These are phyloP conservation scores for Hypothenemus hampei DNA, from an alignment of 1,140 invertebrate genomes.

Conservation along the genomic window DNA sequence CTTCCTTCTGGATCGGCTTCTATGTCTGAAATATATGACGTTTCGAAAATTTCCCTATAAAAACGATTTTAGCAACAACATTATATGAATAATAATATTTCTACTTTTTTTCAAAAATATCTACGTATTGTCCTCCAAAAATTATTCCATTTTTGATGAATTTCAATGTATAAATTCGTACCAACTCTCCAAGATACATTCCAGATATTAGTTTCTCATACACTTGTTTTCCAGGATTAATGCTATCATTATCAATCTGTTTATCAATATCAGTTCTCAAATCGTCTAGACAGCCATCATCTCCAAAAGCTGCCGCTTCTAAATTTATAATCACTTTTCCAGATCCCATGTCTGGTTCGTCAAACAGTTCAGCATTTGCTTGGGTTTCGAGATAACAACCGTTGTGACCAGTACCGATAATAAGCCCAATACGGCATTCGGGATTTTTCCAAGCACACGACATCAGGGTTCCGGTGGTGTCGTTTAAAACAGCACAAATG, in stretches of 20 bases:
- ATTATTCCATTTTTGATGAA: conserved; percentile 70
- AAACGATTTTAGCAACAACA: conserved; percentile 6
- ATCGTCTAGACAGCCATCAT: conserved; percentile 81
- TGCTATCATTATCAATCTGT: conserved; percentile 76
- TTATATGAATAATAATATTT: background rate
- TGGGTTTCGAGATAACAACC: conserved; percentile 94
- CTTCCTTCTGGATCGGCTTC: conserved; percentile 79
- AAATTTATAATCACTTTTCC: conserved; percentile 85
- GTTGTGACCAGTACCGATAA: conserved; percentile 79
- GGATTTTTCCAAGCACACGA: conserved; percentile 97
- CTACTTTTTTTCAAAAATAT: conserved; percentile 47
- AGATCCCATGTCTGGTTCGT: conserved; percentile 55
- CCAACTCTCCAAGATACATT: conserved; percentile 87
- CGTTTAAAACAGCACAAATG: conserved; percentile 95
- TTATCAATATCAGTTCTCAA: conserved; percentile 84
- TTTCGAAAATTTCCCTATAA: conserved; percentile 65
- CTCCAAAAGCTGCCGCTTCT: conserved; percentile 97
- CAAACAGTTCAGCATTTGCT: conserved; percentile 55
- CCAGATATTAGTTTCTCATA: conserved; percentile 91
- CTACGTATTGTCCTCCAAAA: conserved; percentile 65
- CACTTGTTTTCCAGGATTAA: conserved; percentile 71
- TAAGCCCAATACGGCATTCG: conserved; percentile 40
- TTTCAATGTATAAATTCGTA: conserved; percentile 68
- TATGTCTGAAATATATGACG: conserved; percentile 94
- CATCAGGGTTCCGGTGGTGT: conserved; percentile 98